Percentiles rank a stretch among this genome's conserved stretches.
These are phyloP conservation scores for Axinella damicornis DNA, from an alignment of 37 sponge, comb jelly and placozoan species.

Conservation along the genomic window DNA sequence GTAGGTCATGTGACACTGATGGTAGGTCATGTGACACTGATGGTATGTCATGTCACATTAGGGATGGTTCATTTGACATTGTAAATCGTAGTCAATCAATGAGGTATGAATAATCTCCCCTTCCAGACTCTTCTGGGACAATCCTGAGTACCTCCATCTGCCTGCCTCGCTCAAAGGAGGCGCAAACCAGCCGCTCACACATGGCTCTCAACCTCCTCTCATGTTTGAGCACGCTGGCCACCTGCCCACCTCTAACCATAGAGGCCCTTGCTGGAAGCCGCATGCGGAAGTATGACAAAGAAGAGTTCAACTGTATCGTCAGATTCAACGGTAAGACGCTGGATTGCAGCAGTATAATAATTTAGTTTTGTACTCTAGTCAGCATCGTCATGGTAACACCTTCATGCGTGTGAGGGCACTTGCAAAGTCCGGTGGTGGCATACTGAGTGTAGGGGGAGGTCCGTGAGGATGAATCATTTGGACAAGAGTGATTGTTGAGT, in stretches of 20 bases:
- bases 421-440: too few relatives aligned
- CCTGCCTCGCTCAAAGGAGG: constrained; percentile 72
- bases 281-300: constrained; percentile 44
- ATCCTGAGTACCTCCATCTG: constrained; percentile 88
- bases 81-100: too few relatives aligned
- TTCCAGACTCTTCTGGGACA: constrained; percentile 69
- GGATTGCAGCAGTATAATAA: too few relatives aligned
- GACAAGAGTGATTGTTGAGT: too few relatives aligned
- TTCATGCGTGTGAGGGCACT: too few relatives aligned
- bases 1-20: not conserved
- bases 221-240: constrained; percentile 73
- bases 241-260: constrained; percentile 37
- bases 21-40: not conserved
- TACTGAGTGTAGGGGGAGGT: too few relatives aligned
- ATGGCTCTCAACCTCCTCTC: constrained; percentile 87
- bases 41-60: not conserved
- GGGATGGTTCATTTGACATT: too few relatives aligned
- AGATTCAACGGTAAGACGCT: constrained; percentile 63
- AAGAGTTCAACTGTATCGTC: constrained; percentile 45
- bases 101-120: not conserved
- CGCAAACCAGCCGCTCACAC: constrained; percentile 64
- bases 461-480: too few relatives aligned
- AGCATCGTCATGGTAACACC: too few relatives aligned
- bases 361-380: too few relatives aligned
- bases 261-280: constrained; percentile 44